phyloP scores from a whole-genome alignment of 2,797 vertebrate genomes.

The Oryzias sinensis region DNA sequence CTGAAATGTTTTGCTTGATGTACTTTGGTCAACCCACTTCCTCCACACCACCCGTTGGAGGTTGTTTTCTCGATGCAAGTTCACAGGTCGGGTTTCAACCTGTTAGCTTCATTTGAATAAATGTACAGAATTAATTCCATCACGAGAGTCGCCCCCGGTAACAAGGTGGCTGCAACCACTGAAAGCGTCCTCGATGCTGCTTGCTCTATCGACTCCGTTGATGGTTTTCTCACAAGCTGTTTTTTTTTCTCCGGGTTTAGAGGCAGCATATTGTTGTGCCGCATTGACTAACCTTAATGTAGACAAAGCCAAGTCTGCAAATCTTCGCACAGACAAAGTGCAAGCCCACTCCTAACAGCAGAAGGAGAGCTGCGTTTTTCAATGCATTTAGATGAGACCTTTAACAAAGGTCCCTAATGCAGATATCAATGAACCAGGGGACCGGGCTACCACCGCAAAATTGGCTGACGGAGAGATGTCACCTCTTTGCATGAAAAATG shows the following conservation, averaged over 20 bases:
- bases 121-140: conserved; percentile 40
- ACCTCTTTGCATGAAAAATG: conserved; percentile 81
- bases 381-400: conserved; percentile 89
- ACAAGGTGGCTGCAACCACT: conserved; percentile 8
- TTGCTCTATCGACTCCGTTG: conserved; percentile 42
- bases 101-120: conserved; percentile 31
- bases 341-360: conserved; percentile 58
- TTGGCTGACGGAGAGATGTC: conserved; percentile 82
- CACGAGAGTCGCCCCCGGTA: conserved; percentile 28
- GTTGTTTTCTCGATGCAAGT: conserved; percentile 42
- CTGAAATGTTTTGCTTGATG: conserved; percentile 73
- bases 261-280: conserved; percentile 57
- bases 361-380: conserved; percentile 77
- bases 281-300: conserved; percentile 77
- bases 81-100: conserved; percentile 24
- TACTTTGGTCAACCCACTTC: conserved; percentile 55
- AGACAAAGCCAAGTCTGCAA: conserved; percentile 80
- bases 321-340: conserved; percentile 67
- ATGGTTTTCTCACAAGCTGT: conserved; percentile 34
- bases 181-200: conserved; percentile 20
- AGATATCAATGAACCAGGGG: conserved; percentile 84
- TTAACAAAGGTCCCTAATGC: conserved; percentile 85
- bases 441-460: conserved; percentile 77
- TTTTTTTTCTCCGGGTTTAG: conserved; percentile 53
- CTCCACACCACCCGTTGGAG: conserved; percentile 37